Base-by-base conservation (phyloP, 2,797 vertebrate genomes). In the Gymnopithys bicolor region DNA sequence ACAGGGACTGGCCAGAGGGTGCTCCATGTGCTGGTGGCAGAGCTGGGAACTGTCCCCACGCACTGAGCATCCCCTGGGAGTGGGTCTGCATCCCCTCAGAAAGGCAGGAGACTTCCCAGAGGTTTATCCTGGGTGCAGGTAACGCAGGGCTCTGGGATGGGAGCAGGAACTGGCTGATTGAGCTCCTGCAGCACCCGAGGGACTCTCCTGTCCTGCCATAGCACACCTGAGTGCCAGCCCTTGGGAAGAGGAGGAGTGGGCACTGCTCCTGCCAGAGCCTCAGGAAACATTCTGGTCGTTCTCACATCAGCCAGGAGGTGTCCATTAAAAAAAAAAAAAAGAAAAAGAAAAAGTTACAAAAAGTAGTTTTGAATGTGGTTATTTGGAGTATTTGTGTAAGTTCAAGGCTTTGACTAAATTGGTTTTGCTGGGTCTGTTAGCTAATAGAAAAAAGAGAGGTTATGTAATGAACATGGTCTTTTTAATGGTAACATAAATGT, bases 401-500 rank as follows among this genome's bases (percentile, higher is more conserved):
- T 69, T 66, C 74, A 59, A 76, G 77, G 64, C 59, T 78, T 92
- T 33, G 35, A 77, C 53, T 96, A 48, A 87, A 89, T 88, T 41
- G 52, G 51, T 86, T 95, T 93, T 70, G 46, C 15, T 82, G 59
- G 24, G 82, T 87, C 48, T 87, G 24, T 81, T 92, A 75, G 75
- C 86, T 76, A 55, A 75, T 63, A 90, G 79, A 48, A 75, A 75
- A 74, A 87, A 81, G 84, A 43, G 63, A 64, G 43, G 41, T 88
- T 92, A 58, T 66, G 39, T 77, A 93, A 91, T 59, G 66, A 91
- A 58, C 53, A 3, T 4, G 43, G 87, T 74, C 79, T 91, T 95
- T 95, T 91, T 66, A 94, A 93, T 93, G 77, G 84, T 66, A 91
- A 87, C 94, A 94, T 94, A 96, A 94, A 96, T 94, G 90, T 94